A percentile compares a stretch with the other conserved stretches of the same genome.
Evolutionary conservation across 2,888 invertebrate species (phyloP).

Genomic region (Cyclophora punctaria): DNA sequence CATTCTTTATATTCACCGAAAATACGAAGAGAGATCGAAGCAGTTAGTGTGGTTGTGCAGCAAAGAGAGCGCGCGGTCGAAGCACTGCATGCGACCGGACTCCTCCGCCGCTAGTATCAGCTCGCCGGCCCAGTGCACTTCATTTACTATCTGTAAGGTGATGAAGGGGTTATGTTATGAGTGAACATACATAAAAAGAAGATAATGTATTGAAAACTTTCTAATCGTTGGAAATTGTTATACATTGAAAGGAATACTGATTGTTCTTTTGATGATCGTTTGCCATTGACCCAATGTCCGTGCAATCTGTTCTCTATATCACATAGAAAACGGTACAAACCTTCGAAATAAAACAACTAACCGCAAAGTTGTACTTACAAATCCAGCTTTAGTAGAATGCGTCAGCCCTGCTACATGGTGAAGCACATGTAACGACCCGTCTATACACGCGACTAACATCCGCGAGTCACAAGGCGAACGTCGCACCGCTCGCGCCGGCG

Average conservation of each 20-base stretch:
- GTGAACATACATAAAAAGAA: too few relatives aligned
- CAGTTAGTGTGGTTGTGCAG: conserved; percentile 59
- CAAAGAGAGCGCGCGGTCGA: conserved; percentile 56
- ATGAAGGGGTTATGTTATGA: too few relatives aligned
- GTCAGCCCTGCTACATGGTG: conserved; percentile 85
- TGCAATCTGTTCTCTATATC: too few relatives aligned
- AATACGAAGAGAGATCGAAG: conserved; percentile 46
- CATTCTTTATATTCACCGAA: conserved; percentile 30
- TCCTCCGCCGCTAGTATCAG: conserved; percentile 55
- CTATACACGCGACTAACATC: conserved; percentile 87
- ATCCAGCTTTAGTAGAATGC: conserved; percentile 83
- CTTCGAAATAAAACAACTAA: too few relatives aligned
- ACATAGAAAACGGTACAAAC: too few relatives aligned
- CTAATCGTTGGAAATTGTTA: too few relatives aligned
- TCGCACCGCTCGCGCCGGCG: conserved; percentile 43
- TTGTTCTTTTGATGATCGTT: too few relatives aligned
- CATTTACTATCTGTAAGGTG: conserved; percentile 48
- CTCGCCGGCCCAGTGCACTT: conserved; percentile 56
- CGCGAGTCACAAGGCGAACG: conserved; percentile 79
- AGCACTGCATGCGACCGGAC: conserved; percentile 59
- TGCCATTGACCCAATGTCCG: too few relatives aligned
- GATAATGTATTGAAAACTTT: too few relatives aligned
- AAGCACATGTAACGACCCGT: conserved; percentile 87
- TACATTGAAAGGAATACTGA: too few relatives aligned
- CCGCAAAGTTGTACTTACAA: conserved; percentile 75